phyloP scores from a whole-genome alignment of 2,113 vertebrate species.

The Chloropsis hardwickii region DNA sequence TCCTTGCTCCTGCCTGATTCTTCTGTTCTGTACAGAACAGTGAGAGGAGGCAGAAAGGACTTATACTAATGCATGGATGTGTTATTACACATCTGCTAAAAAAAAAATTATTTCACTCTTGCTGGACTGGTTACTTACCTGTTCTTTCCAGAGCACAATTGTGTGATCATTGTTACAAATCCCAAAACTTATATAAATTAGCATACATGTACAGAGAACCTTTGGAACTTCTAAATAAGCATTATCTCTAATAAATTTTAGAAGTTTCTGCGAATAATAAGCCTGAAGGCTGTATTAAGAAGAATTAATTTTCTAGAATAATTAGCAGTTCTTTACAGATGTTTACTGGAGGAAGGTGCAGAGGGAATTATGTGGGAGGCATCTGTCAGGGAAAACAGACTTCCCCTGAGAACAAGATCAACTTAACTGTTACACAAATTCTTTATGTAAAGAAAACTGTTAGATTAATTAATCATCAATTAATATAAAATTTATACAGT shows the following conservation, averaged over 20 bases:
- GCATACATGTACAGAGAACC: accelerated
- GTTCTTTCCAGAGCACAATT: neutral
- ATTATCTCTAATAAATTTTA: neutral
- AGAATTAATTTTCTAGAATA: neutral
- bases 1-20: neutral
- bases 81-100: neutral
- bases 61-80: neutral
- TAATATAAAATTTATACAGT: neutral
- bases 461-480: neutral
- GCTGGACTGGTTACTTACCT: neutral
- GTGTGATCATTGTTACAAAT: neutral
- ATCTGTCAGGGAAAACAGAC: neutral
- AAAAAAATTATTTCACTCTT: neutral
- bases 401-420: neutral
- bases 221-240: neutral
- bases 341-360: neutral
- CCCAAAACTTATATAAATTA: neutral
- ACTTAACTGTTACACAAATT: neutral
- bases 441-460: neutral
- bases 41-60: neutral
- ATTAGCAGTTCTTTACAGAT: neutral
- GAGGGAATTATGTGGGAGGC: neutral
- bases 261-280: neutral
- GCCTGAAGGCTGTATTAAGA: neutral
- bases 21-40: neutral